phyloP scores from a whole-genome alignment of 1,140 invertebrate genomes.

The Zaprionus capensis region DNA sequence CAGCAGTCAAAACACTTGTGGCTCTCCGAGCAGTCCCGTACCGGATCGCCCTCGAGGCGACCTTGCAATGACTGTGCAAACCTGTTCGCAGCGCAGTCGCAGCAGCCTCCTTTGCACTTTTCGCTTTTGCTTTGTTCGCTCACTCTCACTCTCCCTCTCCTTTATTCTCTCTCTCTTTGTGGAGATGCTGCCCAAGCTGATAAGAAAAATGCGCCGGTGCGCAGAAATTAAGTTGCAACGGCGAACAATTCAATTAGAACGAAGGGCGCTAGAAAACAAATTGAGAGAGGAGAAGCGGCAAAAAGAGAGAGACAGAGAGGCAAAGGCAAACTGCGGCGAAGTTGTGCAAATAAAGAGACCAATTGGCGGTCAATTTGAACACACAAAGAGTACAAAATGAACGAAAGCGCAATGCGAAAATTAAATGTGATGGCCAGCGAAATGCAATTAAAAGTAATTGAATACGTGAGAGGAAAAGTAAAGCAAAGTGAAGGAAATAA shows the following conservation, averaged over 20 bases:
- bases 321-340: conserved; percentile 16
- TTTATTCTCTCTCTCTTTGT: background rate
- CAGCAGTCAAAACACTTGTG: conserved; percentile 64
- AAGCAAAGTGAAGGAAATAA: background rate
- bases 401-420: background rate
- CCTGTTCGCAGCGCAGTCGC: conserved; percentile 40
- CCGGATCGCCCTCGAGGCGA: conserved; percentile 13
- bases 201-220: conserved; percentile 51
- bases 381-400: conserved; percentile 44
- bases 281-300: background rate
- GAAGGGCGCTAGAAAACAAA: conserved; percentile 23
- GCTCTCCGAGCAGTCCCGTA: background rate
- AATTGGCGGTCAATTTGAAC: conserved; percentile 52
- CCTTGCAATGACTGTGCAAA: conserved; percentile 49
- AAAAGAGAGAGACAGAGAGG: conserved; percentile 11
- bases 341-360: conserved; percentile 25
- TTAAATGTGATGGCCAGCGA: conserved; percentile 23
- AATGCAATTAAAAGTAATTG: conserved; percentile 40
- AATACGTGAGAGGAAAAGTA: conserved; percentile 12
- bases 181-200: conserved; percentile 36
- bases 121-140: conserved; percentile 21
- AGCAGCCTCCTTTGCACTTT: conserved; percentile 5
- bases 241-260: conserved; percentile 71
- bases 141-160: background rate
- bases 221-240: conserved; percentile 65